Evolutionary conservation across 2,113 vertebrate species (phyloP).

Genomic region (Excalfactoria chinensis): DNA sequence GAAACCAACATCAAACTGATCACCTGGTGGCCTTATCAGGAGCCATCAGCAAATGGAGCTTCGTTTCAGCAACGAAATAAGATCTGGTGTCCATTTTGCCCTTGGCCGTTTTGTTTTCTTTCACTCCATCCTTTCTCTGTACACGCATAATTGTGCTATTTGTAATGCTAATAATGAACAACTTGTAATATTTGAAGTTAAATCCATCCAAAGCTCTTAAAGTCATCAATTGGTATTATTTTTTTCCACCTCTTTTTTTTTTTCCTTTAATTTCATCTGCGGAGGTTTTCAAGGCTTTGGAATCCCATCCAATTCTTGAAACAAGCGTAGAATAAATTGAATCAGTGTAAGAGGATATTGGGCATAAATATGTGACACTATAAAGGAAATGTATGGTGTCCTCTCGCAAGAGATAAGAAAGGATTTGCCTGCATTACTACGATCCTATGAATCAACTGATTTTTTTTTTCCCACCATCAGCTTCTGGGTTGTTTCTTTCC

Average conservation of each 20-base stretch:
- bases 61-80: not conserved
- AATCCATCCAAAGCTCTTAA: constrained; percentile 68
- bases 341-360: constrained; percentile 73
- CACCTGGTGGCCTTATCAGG: not conserved
- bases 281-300: constrained; percentile 41
- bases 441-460: not conserved
- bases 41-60: not conserved
- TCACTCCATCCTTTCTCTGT: not conserved
- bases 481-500: not conserved
- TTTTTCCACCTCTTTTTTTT: constrained; percentile 62
- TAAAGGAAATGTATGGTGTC: constrained; percentile 35
- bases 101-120: constrained; percentile 1
- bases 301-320: constrained; percentile 72
- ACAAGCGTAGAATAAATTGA: constrained; percentile 73
- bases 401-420: constrained; percentile 29
- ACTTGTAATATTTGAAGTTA: constrained; percentile 74
- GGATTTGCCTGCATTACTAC: constrained; percentile 22
- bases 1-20: not conserved
- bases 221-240: constrained; percentile 49
- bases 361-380: constrained; percentile 62
- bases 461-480: not conserved
- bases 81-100: not conserved
- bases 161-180: constrained; percentile 59
- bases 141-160: not conserved
- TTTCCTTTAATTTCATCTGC: constrained; percentile 42